Evolutionary conservation across 1,140 invertebrate species (phyloP).

Genomic region (Lordiphosa clarofinis): DNA sequence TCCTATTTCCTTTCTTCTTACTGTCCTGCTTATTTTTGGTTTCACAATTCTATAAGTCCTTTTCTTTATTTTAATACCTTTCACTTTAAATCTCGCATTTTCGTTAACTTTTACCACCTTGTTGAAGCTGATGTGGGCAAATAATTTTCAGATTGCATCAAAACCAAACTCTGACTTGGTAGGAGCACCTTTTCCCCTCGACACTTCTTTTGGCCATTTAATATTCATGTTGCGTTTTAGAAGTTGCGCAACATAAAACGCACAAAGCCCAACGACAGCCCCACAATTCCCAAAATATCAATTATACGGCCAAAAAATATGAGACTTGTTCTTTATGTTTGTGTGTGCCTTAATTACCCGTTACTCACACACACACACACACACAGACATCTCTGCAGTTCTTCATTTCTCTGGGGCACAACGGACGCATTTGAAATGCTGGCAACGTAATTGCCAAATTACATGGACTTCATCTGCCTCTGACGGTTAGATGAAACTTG

Average conservation of each 20-base stretch:
- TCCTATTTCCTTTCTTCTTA: too few species aligned
- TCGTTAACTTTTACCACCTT: too few species aligned
- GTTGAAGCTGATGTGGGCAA: too few species aligned
- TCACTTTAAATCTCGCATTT: too few species aligned
- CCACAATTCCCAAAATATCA: slow-evolving; percentile 69
- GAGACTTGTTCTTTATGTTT: slow-evolving; percentile 25
- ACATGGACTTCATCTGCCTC: slow-evolving; percentile 47
- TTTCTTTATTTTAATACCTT: too few species aligned
- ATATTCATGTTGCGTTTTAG: slow-evolving; percentile 63
- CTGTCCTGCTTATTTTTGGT: too few species aligned
- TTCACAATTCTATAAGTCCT: too few species aligned
- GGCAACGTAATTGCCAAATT: slow-evolving; percentile 67
- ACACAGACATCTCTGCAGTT: background rate
- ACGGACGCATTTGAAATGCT: slow-evolving; percentile 56
- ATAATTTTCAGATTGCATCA: too few species aligned
- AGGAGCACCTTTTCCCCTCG: background rate
- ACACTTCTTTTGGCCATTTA: slow-evolving; percentile 31
- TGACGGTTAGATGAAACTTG: slow-evolving; percentile 66
- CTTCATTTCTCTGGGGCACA: slow-evolving; percentile 22
- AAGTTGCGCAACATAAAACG: slow-evolving; percentile 41
- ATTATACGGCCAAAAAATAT: slow-evolving; percentile 69
- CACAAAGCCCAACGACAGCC: slow-evolving; percentile 20
- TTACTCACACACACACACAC: slow-evolving; percentile 29
- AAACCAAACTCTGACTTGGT: too few species aligned
- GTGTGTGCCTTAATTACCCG: slow-evolving; percentile 39